These are phyloP conservation scores for Pangasius mekongensis DNA, from an alignment of 2,797 vertebrate species.

Conservation along the genomic window DNA sequence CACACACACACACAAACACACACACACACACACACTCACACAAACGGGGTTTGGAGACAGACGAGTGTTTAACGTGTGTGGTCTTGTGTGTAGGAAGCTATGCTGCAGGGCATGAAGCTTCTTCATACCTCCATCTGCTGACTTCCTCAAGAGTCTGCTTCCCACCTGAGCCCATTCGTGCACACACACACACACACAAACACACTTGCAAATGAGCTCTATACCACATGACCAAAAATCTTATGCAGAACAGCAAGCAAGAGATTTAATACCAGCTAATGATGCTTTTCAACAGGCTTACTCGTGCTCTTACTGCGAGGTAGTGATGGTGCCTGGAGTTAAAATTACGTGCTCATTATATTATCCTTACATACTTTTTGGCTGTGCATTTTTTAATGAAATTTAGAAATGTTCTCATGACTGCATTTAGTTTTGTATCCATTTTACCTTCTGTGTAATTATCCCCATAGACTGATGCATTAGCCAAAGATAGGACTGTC, in stretches of 20 bases:
- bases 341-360: constrained; percentile 27
- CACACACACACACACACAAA: constrained; percentile 28
- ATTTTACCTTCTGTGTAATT: neutral
- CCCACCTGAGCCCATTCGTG: constrained; percentile 74
- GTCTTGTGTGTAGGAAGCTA: constrained; percentile 45
- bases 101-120: constrained; percentile 75
- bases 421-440: neutral
- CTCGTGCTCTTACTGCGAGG: neutral
- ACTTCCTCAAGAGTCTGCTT: constrained; percentile 65
- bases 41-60: constrained; percentile 1
- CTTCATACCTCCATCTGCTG: constrained; percentile 78
- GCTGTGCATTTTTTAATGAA: constrained; percentile 2
- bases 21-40: no score
- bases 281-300: constrained; percentile 33
- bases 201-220: constrained; percentile 18
- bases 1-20: no score
- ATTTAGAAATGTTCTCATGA: neutral
- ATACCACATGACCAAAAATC: constrained; percentile 35
- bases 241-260: constrained; percentile 36
- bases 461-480: neutral
- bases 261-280: constrained; percentile 37
- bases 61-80: constrained; percentile 35
- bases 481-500: constrained; percentile 19
- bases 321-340: constrained; percentile 13
- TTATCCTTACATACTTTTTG: constrained; percentile 5